Base-by-base conservation (phyloP, 2,888 invertebrate species). In the Hemithea aestivaria region DNA sequence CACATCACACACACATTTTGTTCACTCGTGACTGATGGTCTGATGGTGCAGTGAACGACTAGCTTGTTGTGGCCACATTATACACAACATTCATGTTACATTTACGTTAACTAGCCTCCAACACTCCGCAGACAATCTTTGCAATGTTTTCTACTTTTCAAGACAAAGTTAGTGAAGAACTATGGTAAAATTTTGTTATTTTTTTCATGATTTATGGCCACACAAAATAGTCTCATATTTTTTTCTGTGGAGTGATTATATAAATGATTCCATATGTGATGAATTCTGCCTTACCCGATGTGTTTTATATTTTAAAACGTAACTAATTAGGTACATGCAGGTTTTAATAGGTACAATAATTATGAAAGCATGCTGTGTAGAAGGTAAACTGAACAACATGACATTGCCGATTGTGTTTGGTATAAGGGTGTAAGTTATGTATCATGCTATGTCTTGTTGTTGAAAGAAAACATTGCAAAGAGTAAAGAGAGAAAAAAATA, bases 1-100 rank as follows among this genome's bases (percentile, higher is more conserved):
- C 84, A 90, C 89, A 91, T 89, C 87, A 90, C 89, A 90, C 88
- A 89, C 85, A 89, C 82, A 81, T 57, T 75, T 80, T 78, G 77
- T 85, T 87, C 87, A 88, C 88, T 82, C 82, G 82, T 83, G 84
- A 79, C 73, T 66, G 74, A 80, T 84, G 85, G 68, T 68, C 77
- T 74, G 70, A 73, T 65, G 62, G 87, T 84, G 85, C 82, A 72
- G 78, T 81, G 82, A 80, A 62, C 68, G 84, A 85, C 87, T 85
- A 87, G 51, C 63, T 79, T 84, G 80, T 78, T 59, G 72, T 82
- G 85, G 84, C 85, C 84, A 78, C 58, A 55, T 24, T 12, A 28
- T 30, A 40, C 40, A 27, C 11, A 37, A 44, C n/a, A n/a, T n/a
- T n/a, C n/a, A n/a, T n/a, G n/a, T 35, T 24, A 28, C 24, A 40